These are phyloP conservation scores for Pteropus rufus DNA, from an alignment of 2,797 vertebrate species.

Conservation along the genomic window DNA sequence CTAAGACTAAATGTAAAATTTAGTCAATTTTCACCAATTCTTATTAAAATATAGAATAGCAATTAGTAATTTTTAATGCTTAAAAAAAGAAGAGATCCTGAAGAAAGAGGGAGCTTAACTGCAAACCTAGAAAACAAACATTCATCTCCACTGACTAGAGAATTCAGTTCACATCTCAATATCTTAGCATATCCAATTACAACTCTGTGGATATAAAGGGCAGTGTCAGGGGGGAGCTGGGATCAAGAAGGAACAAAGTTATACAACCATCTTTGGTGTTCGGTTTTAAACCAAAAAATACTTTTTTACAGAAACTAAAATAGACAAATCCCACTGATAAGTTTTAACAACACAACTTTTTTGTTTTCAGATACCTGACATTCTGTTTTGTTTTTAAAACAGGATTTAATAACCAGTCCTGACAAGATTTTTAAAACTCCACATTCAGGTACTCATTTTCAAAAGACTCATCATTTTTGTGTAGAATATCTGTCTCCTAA, in stretches of 20 bases:
- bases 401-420: conserved; percentile 17
- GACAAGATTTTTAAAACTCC: background rate
- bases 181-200: conserved; percentile 58
- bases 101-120: background rate
- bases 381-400: background rate
- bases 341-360: conserved; percentile 6
- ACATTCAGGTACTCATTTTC: conserved; percentile 22
- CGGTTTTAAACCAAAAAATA: conserved; percentile 49
- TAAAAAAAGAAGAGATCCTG: background rate
- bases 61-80: background rate
- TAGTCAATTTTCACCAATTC: background rate
- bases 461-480: conserved; percentile 5
- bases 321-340: background rate
- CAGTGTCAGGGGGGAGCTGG: background rate
- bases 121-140: conserved; percentile 40
- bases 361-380: conserved; percentile 35
- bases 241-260: conserved; percentile 47
- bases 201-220: conserved; percentile 39
- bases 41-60: background rate
- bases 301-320: conserved; percentile 35
- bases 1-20: conserved; percentile 23
- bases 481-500: background rate
- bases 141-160: conserved; percentile 1
- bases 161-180: conserved; percentile 20
- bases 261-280: conserved; percentile 33